phyloP scores from a whole-genome alignment of 2,888 invertebrate genomes.

The Neoaliturus tenellus region DNA sequence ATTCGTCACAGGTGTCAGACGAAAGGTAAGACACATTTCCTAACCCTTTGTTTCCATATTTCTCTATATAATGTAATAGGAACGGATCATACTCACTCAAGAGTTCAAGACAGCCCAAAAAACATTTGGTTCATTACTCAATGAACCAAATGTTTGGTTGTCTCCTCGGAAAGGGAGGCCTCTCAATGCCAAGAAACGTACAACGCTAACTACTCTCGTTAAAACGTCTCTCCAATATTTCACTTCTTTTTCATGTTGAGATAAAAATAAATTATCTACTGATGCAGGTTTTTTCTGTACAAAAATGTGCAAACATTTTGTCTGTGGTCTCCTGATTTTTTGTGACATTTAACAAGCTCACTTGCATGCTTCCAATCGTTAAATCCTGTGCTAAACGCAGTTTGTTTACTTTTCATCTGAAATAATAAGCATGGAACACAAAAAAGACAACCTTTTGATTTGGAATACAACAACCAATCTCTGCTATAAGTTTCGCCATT shows the following conservation, averaged over 20 bases:
- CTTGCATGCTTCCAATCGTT: constrained; percentile 33
- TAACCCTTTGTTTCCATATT: background rate
- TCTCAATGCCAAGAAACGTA: background rate
- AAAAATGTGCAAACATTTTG: constrained; percentile 5
- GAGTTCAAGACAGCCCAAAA: background rate
- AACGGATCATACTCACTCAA: background rate
- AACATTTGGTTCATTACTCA: background rate
- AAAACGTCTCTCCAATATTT: constrained; percentile 7
- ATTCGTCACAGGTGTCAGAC: constrained; percentile 43
- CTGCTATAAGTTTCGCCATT: constrained; percentile 38
- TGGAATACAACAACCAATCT: constrained; percentile 53
- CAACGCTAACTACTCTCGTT: background rate
- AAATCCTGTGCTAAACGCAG: constrained; percentile 31
- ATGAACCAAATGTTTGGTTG: background rate
- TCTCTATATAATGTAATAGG: background rate
- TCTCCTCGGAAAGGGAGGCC: background rate
- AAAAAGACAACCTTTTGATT: constrained; percentile 42
- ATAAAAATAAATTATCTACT: background rate
- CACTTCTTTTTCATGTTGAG: background rate
- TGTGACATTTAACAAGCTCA: constrained; percentile 14
- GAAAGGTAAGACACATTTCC: constrained; percentile 40
- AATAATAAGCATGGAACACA: constrained; percentile 29
- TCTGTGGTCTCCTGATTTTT: background rate
- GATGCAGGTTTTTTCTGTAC: background rate
- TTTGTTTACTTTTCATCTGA: constrained; percentile 9